Evolutionary conservation across 2,888 invertebrate species (phyloP).

Genomic region (Oxystoma pomonae): DNA sequence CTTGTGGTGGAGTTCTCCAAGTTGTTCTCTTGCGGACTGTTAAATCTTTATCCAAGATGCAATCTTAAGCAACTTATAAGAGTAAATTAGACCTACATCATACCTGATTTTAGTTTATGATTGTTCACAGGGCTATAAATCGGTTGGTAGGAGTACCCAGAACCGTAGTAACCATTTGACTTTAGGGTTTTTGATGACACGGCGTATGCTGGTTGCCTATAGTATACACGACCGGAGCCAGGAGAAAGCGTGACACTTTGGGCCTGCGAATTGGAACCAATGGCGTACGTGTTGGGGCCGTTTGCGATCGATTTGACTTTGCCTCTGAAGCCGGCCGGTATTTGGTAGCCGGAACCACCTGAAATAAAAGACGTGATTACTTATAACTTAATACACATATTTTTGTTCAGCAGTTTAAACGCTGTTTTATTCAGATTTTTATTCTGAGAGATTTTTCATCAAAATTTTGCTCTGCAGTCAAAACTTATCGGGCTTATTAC

Average conservation of each 20-base stretch:
- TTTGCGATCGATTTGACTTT: slow-evolving; percentile 61
- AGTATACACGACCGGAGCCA: slow-evolving; percentile 40
- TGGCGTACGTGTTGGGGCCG: slow-evolving; percentile 55
- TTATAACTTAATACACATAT: no score
- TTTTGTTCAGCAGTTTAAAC: no score
- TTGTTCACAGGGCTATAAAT: slow-evolving; percentile 34
- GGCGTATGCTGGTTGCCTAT: slow-evolving; percentile 40
- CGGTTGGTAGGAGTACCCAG: slow-evolving; percentile 42
- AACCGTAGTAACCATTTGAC: slow-evolving; percentile 38
- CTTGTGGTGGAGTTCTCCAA: no score
- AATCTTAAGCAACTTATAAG: no score
- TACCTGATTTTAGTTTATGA: slow-evolving; percentile 42
- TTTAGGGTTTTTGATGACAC: slow-evolving; percentile 39
- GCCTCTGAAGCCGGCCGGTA: slow-evolving; percentile 66
- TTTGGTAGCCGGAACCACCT: slow-evolving; percentile 57
- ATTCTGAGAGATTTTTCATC: no score
- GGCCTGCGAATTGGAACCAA: slow-evolving; percentile 63
- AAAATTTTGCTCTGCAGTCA: no score
- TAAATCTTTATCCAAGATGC: no score
- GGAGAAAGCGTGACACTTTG: slow-evolving; percentile 56
- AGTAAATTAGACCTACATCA: slow-evolving; percentile 45
- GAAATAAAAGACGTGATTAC: no score
- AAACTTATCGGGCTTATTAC: no score
- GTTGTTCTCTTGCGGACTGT: no score
- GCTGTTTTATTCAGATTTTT: no score